Evolutionary conservation across 2,113 vertebrate genomes (phyloP).

Genomic region (Cephalopterus ornatus): DNA sequence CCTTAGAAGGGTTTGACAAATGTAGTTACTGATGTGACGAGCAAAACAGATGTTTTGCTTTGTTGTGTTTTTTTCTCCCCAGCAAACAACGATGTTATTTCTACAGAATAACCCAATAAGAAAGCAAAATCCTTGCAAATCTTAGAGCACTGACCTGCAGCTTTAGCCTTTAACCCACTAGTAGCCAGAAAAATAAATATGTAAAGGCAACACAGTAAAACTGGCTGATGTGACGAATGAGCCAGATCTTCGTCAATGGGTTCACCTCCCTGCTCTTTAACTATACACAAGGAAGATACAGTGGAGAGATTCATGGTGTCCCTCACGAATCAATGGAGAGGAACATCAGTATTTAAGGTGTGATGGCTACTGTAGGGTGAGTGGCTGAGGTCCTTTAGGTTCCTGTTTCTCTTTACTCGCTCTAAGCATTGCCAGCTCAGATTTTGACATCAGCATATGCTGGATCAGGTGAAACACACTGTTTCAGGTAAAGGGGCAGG

Average conservation of each 20-base stretch:
- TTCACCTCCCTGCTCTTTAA: background rate
- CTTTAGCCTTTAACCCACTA: background rate
- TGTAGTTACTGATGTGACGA: background rate
- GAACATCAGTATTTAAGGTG: background rate
- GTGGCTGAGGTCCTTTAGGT: background rate
- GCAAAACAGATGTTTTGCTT: slow-evolving; percentile 40
- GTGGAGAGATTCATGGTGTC: background rate
- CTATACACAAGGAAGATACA: accelerated
- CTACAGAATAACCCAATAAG: background rate
- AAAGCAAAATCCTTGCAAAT: background rate
- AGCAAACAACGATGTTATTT: slow-evolving; percentile 1
- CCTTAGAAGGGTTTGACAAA: slow-evolving; percentile 5
- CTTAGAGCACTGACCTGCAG: background rate
- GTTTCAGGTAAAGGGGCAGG: background rate
- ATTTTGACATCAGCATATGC: background rate
- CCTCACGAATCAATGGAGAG: background rate
- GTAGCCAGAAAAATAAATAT: background rate
- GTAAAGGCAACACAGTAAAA: background rate
- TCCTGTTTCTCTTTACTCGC: background rate
- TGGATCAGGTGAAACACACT: background rate
- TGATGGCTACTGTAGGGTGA: background rate
- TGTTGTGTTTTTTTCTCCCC: background rate
- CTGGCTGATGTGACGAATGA: background rate
- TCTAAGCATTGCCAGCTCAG: background rate
- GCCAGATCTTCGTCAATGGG: background rate